Evolutionary conservation across 2,888 invertebrate genomes (phyloP).

Genomic region (Spodoptera exigua): DNA sequence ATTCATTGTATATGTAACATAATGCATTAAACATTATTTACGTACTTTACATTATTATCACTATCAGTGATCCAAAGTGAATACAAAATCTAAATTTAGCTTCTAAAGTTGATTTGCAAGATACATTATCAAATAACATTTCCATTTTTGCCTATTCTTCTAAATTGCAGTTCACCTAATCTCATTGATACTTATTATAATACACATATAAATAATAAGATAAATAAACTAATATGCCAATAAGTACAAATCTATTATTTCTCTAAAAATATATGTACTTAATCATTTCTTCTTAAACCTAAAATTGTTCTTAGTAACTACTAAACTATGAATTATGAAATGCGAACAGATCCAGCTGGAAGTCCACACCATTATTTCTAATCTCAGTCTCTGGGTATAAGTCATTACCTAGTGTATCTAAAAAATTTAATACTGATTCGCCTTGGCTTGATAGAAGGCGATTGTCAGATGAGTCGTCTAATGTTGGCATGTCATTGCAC

Average conservation of each 20-base stretch:
- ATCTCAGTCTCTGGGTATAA: constrained; percentile 82
- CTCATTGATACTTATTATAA: constrained; percentile 15
- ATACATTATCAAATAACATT: constrained; percentile 16
- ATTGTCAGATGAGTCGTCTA: constrained; percentile 44
- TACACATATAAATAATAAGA: constrained; percentile 34
- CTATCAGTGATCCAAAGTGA: no score
- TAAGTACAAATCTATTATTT: constrained; percentile 60
- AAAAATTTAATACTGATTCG: constrained; percentile 82
- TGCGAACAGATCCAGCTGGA: constrained; percentile 83
- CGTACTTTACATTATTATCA: no score
- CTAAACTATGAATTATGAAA: constrained; percentile 75
- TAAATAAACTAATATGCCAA: constrained; percentile 48
- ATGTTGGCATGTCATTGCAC: constrained; percentile 44
- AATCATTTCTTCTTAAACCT: constrained; percentile 47
- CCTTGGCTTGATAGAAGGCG: constrained; percentile 65
- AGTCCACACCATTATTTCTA: constrained; percentile 81
- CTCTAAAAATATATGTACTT: constrained; percentile 59
- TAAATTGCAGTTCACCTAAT: constrained; percentile 33
- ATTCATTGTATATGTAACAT: constrained; percentile 10
- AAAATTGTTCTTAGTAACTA: constrained; percentile 37
- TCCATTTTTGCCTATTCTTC: constrained; percentile 6
- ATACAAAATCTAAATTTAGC: constrained; percentile 2
- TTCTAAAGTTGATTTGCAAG: constrained; percentile 15
- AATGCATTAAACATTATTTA: neutral
- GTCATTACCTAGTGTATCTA: constrained; percentile 80